phyloP scores from a whole-genome alignment of 2,113 vertebrate species.

The Crotophaga sulcirostris region DNA sequence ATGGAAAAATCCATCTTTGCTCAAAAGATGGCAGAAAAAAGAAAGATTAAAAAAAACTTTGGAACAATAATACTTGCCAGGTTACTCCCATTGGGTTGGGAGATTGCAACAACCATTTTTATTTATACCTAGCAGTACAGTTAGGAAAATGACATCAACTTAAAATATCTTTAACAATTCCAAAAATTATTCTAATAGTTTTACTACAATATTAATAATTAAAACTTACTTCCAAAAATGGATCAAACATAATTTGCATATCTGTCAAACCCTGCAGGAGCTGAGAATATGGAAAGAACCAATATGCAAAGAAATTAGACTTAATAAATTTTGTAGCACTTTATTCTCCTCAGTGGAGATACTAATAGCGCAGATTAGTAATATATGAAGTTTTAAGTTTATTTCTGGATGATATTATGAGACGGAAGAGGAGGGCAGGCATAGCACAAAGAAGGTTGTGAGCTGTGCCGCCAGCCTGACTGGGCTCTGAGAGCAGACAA shows the following conservation, averaged over 20 bases:
- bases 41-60: neutral
- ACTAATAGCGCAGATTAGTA: neutral
- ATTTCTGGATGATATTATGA: neutral
- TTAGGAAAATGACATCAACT: neutral
- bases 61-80: neutral
- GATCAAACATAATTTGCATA: neutral
- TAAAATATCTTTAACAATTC: neutral
- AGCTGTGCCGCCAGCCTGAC: neutral
- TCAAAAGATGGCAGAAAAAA: neutral
- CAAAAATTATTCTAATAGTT: neutral
- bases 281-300: neutral
- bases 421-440: neutral
- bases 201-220: constrained; percentile 1
- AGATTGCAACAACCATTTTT: neutral
- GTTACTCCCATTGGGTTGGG: neutral
- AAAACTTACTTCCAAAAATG: neutral
- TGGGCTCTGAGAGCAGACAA: neutral
- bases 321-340: neutral
- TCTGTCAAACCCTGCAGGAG: neutral
- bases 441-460: fast-evolving
- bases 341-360: neutral
- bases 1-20: constrained; percentile 24
- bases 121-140: neutral
- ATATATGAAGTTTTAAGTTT: neutral
- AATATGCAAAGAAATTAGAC: neutral